Conservation (phyloP, 2,113 vertebrate species). For the Larimichthys crocea region DNA sequence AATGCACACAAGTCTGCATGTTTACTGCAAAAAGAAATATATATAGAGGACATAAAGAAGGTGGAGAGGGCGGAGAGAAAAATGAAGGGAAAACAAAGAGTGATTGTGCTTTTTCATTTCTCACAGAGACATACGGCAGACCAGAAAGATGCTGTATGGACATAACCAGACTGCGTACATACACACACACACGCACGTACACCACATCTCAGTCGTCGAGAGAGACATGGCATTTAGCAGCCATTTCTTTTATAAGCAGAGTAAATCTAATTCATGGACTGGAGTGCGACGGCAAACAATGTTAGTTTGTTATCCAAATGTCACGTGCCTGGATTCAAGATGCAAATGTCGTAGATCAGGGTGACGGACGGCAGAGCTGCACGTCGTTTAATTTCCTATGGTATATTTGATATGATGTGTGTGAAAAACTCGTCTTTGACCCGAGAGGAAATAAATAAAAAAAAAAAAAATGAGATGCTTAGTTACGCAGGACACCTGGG, state of each 20-base stretch:
- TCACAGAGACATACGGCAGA: conserved; percentile 45
- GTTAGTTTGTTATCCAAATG: conserved; percentile 80
- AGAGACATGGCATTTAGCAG: conserved; percentile 77
- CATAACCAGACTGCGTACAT: conserved; percentile 28
- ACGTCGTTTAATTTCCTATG: conserved; percentile 2
- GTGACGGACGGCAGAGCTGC: conserved; percentile 3
- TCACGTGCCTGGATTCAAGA: conserved; percentile 63
- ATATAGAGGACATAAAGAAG: background rate
- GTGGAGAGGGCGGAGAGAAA: background rate
- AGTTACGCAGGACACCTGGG: conserved; percentile 37
- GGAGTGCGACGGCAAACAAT: conserved; percentile 61
- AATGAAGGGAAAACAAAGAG: background rate
- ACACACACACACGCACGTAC: conserved; percentile 13
- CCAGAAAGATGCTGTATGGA: conserved; percentile 43
- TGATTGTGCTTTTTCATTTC: conserved; percentile 66
- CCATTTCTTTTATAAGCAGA: conserved; percentile 77
- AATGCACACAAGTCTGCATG: conserved; percentile 24
- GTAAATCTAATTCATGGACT: conserved; percentile 76
- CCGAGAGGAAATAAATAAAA: background rate
- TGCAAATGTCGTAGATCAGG: conserved; percentile 67
- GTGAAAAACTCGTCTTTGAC: conserved; percentile 3
- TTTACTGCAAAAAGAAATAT: conserved; percentile 31
- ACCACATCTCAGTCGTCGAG: conserved; percentile 33
- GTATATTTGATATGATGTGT: conserved; percentile 9
- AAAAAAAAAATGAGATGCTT: background rate